phyloP scores from a whole-genome alignment of 1,140 invertebrate species.

The Nautilus pompilius region DNA sequence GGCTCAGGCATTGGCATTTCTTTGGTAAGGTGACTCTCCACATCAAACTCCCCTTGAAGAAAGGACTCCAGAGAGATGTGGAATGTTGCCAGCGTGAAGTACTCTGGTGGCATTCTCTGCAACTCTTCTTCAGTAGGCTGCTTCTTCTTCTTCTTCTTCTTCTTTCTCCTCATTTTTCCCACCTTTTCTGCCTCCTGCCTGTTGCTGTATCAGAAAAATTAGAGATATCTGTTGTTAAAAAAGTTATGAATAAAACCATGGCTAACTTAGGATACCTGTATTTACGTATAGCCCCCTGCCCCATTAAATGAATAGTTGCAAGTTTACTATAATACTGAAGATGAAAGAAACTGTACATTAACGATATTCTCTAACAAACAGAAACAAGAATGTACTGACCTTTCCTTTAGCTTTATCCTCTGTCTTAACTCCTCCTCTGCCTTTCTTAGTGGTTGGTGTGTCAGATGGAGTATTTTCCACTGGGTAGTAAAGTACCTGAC shows the following conservation, averaged over 20 bases:
- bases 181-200: not conserved
- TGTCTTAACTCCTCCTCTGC: conserved; percentile 17
- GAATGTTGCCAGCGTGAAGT: conserved; percentile 41
- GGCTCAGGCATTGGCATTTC: not conserved
- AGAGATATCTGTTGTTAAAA: too few species aligned
- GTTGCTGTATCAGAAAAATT: too few species aligned
- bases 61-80: conserved; percentile 43
- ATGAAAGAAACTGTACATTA: too few species aligned
- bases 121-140: conserved; percentile 39
- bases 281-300: too few species aligned
- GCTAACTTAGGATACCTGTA: too few species aligned
- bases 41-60: conserved; percentile 42
- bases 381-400: too few species aligned
- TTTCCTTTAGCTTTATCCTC: conserved; percentile 23
- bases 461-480: conserved; percentile 15
- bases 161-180: conserved; percentile 11
- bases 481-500: conserved; percentile 34
- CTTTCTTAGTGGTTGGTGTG: conserved; percentile 15
- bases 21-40: conserved; percentile 4
- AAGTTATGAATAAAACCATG: too few species aligned
- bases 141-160: conserved; percentile 42
- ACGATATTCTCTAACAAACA: too few species aligned
- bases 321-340: too few species aligned
- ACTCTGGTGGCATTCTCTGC: conserved; percentile 34
- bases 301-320: too few species aligned